These are phyloP conservation scores for Rhizoglyphus robini DNA, from an alignment of 1,140 invertebrate genomes.

Conservation along the genomic window DNA sequence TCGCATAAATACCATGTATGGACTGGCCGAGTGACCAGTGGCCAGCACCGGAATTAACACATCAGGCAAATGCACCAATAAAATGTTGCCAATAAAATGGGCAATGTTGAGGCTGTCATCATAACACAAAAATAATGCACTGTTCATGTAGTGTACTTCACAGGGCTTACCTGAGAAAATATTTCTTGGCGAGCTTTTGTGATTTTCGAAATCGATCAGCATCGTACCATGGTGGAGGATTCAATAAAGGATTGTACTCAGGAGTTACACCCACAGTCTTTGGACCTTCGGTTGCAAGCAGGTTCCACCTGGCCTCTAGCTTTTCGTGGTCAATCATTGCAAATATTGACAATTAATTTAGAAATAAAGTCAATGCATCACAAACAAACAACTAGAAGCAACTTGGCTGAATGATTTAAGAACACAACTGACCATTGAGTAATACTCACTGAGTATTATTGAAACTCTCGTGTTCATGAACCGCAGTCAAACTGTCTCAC, in stretches of 20 bases:
- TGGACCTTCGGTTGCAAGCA: background rate
- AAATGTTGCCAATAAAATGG: slow-evolving; percentile 21
- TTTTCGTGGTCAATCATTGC: slow-evolving; percentile 30
- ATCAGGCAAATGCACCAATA: slow-evolving; percentile 18
- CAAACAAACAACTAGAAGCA: too few relatives aligned
- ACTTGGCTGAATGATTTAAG: background rate
- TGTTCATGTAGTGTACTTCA: background rate
- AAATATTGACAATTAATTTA: too few relatives aligned
- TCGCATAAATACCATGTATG: slow-evolving; percentile 17
- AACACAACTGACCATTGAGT: background rate
- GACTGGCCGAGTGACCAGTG: slow-evolving; percentile 15
- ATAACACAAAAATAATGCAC: background rate
- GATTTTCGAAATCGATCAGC: background rate
- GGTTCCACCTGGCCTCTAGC: background rate
- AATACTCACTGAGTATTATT: too few relatives aligned
- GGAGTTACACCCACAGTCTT: background rate
- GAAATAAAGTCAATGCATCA: too few relatives aligned
- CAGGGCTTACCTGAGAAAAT: slow-evolving; percentile 10
- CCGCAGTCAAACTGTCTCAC: too few relatives aligned
- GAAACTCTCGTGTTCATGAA: too few relatives aligned
- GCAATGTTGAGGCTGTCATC: slow-evolving; percentile 19
- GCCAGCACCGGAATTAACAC: slow-evolving; percentile 9
- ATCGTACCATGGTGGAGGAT: slow-evolving; percentile 15
- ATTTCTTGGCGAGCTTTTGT: slow-evolving; percentile 9
- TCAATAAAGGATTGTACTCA: background rate